Evolutionary conservation across 2,888 invertebrate species (phyloP).

Genomic region (Tanytarsus gracilentus): DNA sequence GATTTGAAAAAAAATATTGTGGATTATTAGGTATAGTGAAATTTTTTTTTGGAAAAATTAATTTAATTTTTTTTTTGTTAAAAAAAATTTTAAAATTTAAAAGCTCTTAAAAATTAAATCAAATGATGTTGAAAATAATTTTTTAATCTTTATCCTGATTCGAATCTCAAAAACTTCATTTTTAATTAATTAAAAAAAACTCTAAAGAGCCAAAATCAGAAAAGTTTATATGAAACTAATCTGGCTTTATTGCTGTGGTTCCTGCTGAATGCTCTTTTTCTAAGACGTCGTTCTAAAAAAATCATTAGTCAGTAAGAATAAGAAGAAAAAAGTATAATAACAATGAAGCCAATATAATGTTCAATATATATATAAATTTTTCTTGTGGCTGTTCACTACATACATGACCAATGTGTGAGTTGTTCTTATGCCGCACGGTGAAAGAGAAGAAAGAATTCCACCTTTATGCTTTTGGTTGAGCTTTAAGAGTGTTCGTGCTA

Average conservation of each 20-base stretch:
- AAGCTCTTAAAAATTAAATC: too few relatives aligned
- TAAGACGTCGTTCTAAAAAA: too few relatives aligned
- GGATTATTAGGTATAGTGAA: too few relatives aligned
- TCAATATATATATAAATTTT: not conserved
- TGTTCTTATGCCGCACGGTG: not conserved
- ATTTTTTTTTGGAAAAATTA: too few relatives aligned
- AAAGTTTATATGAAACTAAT: constrained; percentile 24
- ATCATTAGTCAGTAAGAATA: constrained; percentile 5
- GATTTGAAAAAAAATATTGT: too few relatives aligned
- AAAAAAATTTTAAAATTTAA: too few relatives aligned
- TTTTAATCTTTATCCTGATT: too few relatives aligned
- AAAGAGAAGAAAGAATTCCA: constrained; percentile 18
- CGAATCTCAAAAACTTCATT: not conserved
- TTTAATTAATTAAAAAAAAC: constrained; percentile 15
- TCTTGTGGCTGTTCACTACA: not conserved
- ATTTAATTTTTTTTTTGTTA: too few relatives aligned
- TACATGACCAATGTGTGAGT: constrained; percentile 22
- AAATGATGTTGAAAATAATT: too few relatives aligned
- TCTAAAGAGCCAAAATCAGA: too few relatives aligned
- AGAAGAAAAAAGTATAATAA: constrained; percentile 16
- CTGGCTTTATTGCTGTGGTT: constrained; percentile 25
- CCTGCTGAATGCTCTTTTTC: too few relatives aligned
- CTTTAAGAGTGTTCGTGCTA: constrained; percentile 5
- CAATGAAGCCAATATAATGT: constrained; percentile 29
- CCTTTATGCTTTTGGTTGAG: constrained; percentile 24